A percentile compares a stretch with the other conserved stretches of the same genome.
phyloP scores from a whole-genome alignment of 2,797 vertebrate genomes.

The Hafferia zeledoni region DNA sequence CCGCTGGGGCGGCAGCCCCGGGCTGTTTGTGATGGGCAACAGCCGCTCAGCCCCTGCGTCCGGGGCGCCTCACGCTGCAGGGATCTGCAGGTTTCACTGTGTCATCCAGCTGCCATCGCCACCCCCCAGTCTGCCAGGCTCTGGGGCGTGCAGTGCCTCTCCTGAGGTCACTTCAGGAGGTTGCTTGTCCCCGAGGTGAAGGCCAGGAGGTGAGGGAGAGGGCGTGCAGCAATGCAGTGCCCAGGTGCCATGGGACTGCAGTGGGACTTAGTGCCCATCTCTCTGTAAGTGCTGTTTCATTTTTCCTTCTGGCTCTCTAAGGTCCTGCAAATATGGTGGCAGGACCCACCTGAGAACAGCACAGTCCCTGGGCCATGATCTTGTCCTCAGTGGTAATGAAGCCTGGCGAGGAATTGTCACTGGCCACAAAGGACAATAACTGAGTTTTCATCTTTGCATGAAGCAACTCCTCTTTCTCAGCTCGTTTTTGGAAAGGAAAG shows the following conservation, averaged over 20 bases:
- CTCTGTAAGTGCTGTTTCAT: neutral
- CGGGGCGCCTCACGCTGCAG: neutral
- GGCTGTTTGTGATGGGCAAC: neutral
- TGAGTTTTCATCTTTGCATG: neutral
- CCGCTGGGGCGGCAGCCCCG: too few relatives aligned
- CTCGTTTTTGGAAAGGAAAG: neutral
- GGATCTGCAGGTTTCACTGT: neutral
- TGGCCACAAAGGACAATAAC: neutral
- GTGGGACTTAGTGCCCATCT: neutral
- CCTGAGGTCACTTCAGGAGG: neutral
- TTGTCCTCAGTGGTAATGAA: neutral
- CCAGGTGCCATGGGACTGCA: rapidly evolving
- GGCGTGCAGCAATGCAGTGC: neutral
- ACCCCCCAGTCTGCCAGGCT: neutral
- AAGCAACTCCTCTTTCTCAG: neutral
- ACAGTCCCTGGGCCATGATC: neutral
- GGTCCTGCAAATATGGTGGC: neutral
- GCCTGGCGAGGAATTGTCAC: rapidly evolving
- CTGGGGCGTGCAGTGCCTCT: neutral
- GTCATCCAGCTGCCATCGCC: neutral
- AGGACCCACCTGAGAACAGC: neutral
- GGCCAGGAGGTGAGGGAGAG: neutral
- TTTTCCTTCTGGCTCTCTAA: neutral
- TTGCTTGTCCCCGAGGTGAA: neutral
- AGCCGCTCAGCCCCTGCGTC: neutral